Conservation (phyloP, 2,113 vertebrate species). For the Rhinolophus ferrumequinum region DNA sequence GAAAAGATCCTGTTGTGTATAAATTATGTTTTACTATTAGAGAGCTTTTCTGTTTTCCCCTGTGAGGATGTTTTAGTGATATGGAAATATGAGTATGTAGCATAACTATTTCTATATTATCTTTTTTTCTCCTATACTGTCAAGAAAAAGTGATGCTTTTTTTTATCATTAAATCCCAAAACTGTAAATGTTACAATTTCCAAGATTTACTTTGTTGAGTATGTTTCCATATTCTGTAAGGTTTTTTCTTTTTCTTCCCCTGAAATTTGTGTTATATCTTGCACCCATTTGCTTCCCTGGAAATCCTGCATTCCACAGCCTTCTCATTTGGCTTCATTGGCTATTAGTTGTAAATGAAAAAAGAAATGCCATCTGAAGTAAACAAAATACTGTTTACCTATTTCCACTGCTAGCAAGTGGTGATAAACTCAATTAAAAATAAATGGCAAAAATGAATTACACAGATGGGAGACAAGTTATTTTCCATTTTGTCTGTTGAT, state of each 20-base stretch:
- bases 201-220: slow-evolving; percentile 51
- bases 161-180: slow-evolving; percentile 37
- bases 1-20: background rate
- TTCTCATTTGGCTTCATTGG: slow-evolving; percentile 66
- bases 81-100: slow-evolving; percentile 13
- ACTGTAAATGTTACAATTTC: slow-evolving; percentile 69
- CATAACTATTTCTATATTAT: slow-evolving; percentile 41
- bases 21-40: background rate
- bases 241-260: background rate
- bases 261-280: slow-evolving; percentile 37
- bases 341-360: slow-evolving; percentile 58
- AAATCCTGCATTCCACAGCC: background rate
- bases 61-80: slow-evolving; percentile 37
- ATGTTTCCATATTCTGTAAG: slow-evolving; percentile 43
- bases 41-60: slow-evolving; percentile 7
- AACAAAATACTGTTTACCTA: slow-evolving; percentile 65
- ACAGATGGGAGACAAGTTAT: slow-evolving; percentile 45
- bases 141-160: slow-evolving; percentile 73
- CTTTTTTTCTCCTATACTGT: slow-evolving; percentile 60
- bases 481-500: slow-evolving; percentile 31
- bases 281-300: background rate
- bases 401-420: slow-evolving; percentile 61
- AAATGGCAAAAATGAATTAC: slow-evolving; percentile 47
- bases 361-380: slow-evolving; percentile 64
- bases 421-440: slow-evolving; percentile 62